Evolutionary conservation across 1,140 invertebrate genomes (phyloP).

Genomic region (Phocides pigmalion): DNA sequence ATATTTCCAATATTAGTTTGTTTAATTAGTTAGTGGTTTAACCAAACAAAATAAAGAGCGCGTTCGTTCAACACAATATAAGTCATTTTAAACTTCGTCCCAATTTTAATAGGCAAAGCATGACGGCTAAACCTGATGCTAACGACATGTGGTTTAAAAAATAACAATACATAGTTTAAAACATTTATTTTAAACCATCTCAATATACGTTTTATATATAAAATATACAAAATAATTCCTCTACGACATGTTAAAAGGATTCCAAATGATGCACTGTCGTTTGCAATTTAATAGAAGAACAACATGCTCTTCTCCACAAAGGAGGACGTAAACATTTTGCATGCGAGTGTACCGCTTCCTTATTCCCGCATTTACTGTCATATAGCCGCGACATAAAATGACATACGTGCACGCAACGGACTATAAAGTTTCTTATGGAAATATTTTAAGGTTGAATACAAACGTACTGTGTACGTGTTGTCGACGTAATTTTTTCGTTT

Average conservation of each 20-base stretch:
- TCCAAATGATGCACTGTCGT: slow-evolving; percentile 16
- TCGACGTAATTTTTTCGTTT: background rate
- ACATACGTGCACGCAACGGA: slow-evolving; percentile 27
- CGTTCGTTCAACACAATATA: no score
- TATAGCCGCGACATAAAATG: slow-evolving; percentile 28
- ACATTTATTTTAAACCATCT: no score
- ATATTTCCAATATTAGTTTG: no score
- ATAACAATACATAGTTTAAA: no score
- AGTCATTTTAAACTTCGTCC: no score
- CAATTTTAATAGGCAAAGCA: no score
- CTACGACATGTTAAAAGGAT: slow-evolving; percentile 8
- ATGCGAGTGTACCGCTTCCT: slow-evolving; percentile 14
- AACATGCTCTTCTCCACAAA: slow-evolving; percentile 8
- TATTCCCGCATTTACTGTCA: slow-evolving; percentile 28
- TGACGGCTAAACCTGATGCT: no score
- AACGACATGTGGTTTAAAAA: no score
- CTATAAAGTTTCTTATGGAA: slow-evolving; percentile 33
- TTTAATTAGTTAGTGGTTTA: no score
- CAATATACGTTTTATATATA: no score
- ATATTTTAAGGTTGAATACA: slow-evolving; percentile 26
- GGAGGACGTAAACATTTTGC: slow-evolving; percentile 20
- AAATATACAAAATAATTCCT: background rate
- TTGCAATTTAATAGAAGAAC: slow-evolving; percentile 22
- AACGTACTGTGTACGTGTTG: background rate
- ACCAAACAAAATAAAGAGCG: no score